These are phyloP conservation scores for Drosophila sucinea DNA, from an alignment of 1,140 invertebrate species.

Conservation along the genomic window DNA sequence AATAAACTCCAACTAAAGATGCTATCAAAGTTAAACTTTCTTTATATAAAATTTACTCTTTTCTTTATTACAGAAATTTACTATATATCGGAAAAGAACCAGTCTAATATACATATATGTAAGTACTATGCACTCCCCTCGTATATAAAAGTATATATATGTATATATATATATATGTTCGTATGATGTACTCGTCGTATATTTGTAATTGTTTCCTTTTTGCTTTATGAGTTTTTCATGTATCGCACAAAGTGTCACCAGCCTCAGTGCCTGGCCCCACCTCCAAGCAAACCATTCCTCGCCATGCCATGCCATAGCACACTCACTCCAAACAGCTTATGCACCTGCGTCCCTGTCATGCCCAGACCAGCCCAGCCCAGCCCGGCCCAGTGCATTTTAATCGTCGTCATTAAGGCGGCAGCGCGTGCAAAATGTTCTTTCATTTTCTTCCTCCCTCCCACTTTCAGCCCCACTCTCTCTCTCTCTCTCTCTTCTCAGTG, in stretches of 20 bases:
- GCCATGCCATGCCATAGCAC: not conserved
- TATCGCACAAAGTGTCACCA: slow-evolving; percentile 62
- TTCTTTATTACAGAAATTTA: too few relatives aligned
- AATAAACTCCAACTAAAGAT: too few relatives aligned
- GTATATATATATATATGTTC: slow-evolving; percentile 26
- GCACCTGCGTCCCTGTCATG: slow-evolving; percentile 41
- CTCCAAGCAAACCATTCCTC: slow-evolving; percentile 14
- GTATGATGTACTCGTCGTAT: slow-evolving; percentile 5
- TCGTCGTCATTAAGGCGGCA: slow-evolving; percentile 71
- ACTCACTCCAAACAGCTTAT: slow-evolving; percentile 1
- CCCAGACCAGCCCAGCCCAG: not conserved
- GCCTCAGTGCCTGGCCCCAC: not conserved
- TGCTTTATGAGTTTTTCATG: slow-evolving; percentile 74
- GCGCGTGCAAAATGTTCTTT: slow-evolving; percentile 63
- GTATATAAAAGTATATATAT: slow-evolving; percentile 15
- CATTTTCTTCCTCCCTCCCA: slow-evolving; percentile 39
- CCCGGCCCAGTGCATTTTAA: slow-evolving; percentile 65
- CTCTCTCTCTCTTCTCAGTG: slow-evolving; percentile 9
- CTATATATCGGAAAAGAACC: not conserved
- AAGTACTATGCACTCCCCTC: slow-evolving; percentile 16
- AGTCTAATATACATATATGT: slow-evolving; percentile 1
- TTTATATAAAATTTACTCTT: too few relatives aligned
- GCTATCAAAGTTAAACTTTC: too few relatives aligned
- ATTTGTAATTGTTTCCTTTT: slow-evolving; percentile 76
- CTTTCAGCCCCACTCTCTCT: not conserved